Base-by-base conservation (phyloP, 2,797 vertebrate genomes). In the Lates japonicus region DNA sequence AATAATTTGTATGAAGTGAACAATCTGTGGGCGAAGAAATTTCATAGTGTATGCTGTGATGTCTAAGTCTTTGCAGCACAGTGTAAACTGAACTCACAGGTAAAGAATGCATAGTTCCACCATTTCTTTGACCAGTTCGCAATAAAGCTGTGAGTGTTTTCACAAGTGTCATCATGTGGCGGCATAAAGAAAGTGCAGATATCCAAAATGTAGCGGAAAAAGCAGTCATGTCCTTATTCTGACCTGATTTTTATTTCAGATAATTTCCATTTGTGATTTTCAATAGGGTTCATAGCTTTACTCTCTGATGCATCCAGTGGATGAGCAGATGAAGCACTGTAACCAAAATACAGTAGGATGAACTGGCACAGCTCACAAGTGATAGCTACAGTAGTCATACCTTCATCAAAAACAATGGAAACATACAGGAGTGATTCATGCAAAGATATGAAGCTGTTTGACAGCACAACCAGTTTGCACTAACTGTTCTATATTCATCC, bases 261-360 rank as follows among this genome's bases (percentile, higher is more conserved):
- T 71, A 78, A 84, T 91, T 83, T 90, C 84, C 76, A 73, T 88
- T 82, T 84, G 85, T 80, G 83, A 90, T 93, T 95, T 96, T 96
- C 95, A 96, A 96, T 96, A 96, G 95, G 95, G 95, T 96, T 96
- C 95, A 96, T 96, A 95, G 87, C 93, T 95, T 95, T 95, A 95
- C 95, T 95, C 90, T 94, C 92, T 95, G 94, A 94, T 94, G 92
- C 91, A 95, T 94, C 95, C 94, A 87, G 70, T 79, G 87, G 92
- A 93, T 92, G 93, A 95, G 93, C 92, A 94, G 87, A 90, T 92
- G 87, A 90, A 86, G 87, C 75, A 89, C 72, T 91, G 91, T 88
- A 90, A 90, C 67, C 83, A 80, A 85, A 93, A 92, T 88, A 84
- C 88, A 93, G 90, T 80, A 39, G 57, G 78, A 92, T 89, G 90